Evolutionary conservation across 1,140 invertebrate species (phyloP).

Genomic region (Lepidotrigona ventralis): DNA sequence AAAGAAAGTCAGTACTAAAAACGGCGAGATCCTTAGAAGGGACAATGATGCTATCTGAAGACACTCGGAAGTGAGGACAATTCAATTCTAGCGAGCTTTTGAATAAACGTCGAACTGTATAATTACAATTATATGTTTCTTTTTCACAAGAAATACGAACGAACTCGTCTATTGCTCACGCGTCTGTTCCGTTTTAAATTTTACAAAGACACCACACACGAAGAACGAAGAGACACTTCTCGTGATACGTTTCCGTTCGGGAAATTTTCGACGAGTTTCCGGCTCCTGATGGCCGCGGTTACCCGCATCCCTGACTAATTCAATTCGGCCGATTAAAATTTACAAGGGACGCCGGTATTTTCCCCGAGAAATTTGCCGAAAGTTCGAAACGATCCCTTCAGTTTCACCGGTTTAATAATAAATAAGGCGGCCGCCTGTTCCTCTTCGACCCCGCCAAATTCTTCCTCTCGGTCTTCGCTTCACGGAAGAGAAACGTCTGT

Average conservation of each 20-base stretch:
- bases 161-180: no score
- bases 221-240: not conserved
- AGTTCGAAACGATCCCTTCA: not conserved
- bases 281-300: not conserved
- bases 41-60: no score
- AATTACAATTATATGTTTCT: no score
- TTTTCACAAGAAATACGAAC: not conserved
- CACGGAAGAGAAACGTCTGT: not conserved
- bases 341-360: not conserved
- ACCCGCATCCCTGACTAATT: not conserved
- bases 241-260: not conserved
- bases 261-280: not conserved
- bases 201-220: no score
- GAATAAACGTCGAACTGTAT: no score
- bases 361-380: not conserved
- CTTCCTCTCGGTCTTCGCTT: no score
- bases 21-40: no score
- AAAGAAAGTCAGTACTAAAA: no score
- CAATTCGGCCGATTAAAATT: conserved; percentile 16
- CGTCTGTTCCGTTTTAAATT: no score
- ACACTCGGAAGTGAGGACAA: no score
- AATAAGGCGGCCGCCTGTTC: not conserved
- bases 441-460: not conserved
- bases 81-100: no score
- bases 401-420: conserved; percentile 1